Evolutionary conservation across 2,113 vertebrate species (phyloP).

Genomic region (Podarcis muralis): DNA sequence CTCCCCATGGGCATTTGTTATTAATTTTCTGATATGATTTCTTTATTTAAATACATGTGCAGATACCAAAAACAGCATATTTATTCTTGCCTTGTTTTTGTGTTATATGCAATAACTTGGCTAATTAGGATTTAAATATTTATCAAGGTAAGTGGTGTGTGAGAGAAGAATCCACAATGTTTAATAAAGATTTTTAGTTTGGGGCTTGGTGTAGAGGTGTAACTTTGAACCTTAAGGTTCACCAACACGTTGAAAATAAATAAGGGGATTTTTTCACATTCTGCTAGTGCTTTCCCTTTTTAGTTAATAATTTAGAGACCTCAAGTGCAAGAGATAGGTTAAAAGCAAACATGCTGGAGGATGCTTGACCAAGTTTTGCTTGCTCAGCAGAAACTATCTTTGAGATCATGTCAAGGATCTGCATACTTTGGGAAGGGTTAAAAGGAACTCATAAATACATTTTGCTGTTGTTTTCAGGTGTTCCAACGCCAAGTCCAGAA

Average conservation of each 20-base stretch:
- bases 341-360: conserved; percentile 41
- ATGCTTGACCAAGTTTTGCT: conserved; percentile 37
- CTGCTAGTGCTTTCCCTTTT: not conserved
- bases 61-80: not conserved
- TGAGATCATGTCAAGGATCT: conserved; percentile 1
- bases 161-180: not conserved
- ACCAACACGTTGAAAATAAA: not conserved
- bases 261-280: not conserved
- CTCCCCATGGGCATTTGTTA: not conserved
- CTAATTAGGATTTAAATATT: not conserved
- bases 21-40: not conserved
- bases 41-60: not conserved
- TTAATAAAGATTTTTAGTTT: not conserved
- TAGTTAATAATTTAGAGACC: conserved; percentile 40
- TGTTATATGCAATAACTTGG: not conserved
- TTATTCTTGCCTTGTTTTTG: not conserved
- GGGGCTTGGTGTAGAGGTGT: not conserved
- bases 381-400: conserved; percentile 38
- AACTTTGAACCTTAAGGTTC: not conserved
- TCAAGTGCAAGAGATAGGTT: conserved; percentile 41
- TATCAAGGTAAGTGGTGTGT: not conserved
- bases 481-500: conserved; percentile 96
- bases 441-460: not conserved
- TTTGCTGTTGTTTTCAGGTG: conserved; percentile 79
- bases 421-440: conserved; percentile 22